Percentiles rank a stretch among this genome's conserved stretches.
phyloP scores from a whole-genome alignment of 2,113 vertebrate genomes.

The Ptilorrhoa leucosticta region DNA sequence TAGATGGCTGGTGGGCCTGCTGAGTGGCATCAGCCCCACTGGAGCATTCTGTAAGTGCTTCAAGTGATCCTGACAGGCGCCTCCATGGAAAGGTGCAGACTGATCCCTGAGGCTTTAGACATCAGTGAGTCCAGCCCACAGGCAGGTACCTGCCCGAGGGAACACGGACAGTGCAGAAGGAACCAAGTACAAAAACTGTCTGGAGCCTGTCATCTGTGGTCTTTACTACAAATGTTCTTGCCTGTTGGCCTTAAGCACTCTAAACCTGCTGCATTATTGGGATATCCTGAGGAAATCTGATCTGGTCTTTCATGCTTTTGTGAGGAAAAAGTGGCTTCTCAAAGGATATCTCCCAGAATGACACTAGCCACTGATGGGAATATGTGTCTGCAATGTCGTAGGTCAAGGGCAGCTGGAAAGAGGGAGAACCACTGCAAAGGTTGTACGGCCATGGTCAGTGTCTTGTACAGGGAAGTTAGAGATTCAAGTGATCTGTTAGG shows the following conservation, averaged over 20 bases:
- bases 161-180: not conserved
- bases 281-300: not conserved
- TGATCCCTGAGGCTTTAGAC: not conserved
- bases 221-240: not conserved
- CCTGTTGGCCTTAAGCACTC: not conserved
- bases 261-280: not conserved
- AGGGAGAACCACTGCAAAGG: not conserved
- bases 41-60: not conserved
- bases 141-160: accelerated
- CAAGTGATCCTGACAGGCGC: not conserved
- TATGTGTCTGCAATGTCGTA: not conserved
- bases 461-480: not conserved
- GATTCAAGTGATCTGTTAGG: not conserved
- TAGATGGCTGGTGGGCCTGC: not conserved
- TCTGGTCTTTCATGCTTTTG: not conserved
- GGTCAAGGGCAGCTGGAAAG: not conserved
- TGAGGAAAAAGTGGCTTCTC: not conserved
- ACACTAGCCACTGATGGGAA: not conserved
- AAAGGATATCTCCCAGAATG: not conserved
- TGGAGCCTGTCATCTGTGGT: not conserved
- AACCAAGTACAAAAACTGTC: not conserved
- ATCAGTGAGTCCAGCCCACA: not conserved
- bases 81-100: not conserved
- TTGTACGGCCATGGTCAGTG: not conserved
- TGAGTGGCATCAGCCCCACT: not conserved